These are phyloP conservation scores for Gallinago jamesoni DNA, from an alignment of 2,113 vertebrate genomes.

Conservation along the genomic window DNA sequence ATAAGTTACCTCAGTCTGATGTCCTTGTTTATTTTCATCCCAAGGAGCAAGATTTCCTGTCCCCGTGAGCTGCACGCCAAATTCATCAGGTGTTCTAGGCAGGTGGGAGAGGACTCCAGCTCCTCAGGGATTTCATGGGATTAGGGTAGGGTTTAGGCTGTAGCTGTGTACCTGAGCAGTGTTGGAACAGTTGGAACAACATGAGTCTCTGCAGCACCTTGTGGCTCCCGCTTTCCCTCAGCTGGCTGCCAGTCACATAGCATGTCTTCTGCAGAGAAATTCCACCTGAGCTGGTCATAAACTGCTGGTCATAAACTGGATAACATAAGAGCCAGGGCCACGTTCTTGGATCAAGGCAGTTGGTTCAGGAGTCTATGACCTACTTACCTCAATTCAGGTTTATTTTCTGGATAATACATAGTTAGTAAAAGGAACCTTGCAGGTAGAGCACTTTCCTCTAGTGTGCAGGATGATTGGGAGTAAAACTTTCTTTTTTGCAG, in stretches of 20 bases:
- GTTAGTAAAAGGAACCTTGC: background rate
- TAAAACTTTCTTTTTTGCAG: background rate
- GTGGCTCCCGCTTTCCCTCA: background rate
- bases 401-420: background rate
- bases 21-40: background rate
- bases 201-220: background rate
- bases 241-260: background rate
- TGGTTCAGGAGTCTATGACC: background rate
- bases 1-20: background rate
- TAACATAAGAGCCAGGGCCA: background rate
- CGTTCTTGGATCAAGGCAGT: background rate
- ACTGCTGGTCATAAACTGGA: background rate
- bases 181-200: background rate
- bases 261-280: background rate
- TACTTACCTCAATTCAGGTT: background rate
- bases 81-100: background rate
- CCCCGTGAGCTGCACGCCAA: background rate
- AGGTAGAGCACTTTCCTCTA: background rate
- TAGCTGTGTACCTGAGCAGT: background rate
- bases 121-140: background rate
- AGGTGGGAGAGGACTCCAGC: background rate
- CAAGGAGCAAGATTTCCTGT: background rate
- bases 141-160: background rate
- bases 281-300: background rate
- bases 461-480: background rate